These are phyloP conservation scores for Tetragnatha montana DNA, from an alignment of 2,888 invertebrate species.

Conservation along the genomic window DNA sequence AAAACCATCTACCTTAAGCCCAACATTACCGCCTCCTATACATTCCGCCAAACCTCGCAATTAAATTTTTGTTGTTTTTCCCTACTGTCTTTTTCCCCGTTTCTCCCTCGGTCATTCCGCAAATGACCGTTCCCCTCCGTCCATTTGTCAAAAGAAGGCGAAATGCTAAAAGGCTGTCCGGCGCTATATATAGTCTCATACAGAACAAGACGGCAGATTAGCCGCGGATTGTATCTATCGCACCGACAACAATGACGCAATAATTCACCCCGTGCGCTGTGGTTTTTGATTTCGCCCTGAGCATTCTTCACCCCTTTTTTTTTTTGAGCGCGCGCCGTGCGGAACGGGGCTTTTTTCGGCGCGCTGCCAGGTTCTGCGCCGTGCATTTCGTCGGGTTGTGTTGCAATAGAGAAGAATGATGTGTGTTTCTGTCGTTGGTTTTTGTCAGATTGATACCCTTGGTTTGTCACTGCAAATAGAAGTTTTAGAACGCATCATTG, in stretches of 20 bases:
- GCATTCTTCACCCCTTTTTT: neutral
- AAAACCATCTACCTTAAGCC: conserved; percentile 7
- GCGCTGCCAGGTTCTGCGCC: too few species aligned
- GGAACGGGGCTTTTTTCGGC: too few species aligned
- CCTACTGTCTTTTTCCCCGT: conserved; percentile 21
- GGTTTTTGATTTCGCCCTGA: conserved; percentile 27
- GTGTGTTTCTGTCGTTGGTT: too few species aligned
- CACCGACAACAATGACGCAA: conserved; percentile 64
- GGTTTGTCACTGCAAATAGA: too few species aligned
- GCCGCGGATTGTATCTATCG: conserved; percentile 48
- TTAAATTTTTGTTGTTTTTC: conserved; percentile 63
- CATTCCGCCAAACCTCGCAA: conserved; percentile 43
- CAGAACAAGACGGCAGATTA: conserved; percentile 61
- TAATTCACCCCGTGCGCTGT: conserved; percentile 60
- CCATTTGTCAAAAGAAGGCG: conserved; percentile 68
- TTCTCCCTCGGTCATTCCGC: conserved; percentile 36
- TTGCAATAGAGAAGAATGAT: too few species aligned
- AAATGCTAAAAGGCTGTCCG: conserved; percentile 64
- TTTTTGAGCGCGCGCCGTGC: neutral
- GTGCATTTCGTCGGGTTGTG: too few species aligned
- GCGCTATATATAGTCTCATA: conserved; percentile 58
- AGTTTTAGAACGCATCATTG: too few species aligned
- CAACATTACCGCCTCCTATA: conserved; percentile 38
- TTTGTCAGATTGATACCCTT: too few species aligned
- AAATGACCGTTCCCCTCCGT: conserved; percentile 56